These are phyloP conservation scores for Lepus townsendii DNA, from an alignment of 2,797 vertebrate species.

Conservation along the genomic window DNA sequence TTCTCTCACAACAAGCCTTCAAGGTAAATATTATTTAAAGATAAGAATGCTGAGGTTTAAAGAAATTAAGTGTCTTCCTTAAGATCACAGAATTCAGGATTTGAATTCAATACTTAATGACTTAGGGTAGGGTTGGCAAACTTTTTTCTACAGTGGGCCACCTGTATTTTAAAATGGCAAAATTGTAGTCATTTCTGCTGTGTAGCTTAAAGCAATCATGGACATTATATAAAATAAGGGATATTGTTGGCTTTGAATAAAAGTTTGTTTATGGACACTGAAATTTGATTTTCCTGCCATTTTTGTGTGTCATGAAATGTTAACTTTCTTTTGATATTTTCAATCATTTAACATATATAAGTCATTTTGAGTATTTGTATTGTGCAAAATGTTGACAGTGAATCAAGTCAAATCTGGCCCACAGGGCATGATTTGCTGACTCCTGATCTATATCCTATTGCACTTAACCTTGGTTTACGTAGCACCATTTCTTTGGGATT, in stretches of 20 bases:
- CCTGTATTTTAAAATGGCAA: not conserved
- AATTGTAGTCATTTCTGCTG: not conserved
- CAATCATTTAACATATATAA: not conserved
- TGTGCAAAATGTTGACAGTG: not conserved
- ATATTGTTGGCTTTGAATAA: not conserved
- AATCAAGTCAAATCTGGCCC: not conserved
- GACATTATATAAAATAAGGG: not conserved
- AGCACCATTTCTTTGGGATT: conserved; percentile 18
- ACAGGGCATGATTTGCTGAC: not conserved
- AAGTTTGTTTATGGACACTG: not conserved
- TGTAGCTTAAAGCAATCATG: not conserved
- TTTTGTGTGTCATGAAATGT: not conserved
- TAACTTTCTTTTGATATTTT: not conserved
- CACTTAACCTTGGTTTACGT: not conserved
- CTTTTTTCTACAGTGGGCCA: not conserved
- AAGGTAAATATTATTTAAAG: conserved; percentile 16
- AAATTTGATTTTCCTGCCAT: not conserved
- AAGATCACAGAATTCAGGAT: not conserved
- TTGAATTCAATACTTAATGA: conserved; percentile 13
- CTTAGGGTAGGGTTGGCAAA: not conserved
- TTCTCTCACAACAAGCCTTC: not conserved
- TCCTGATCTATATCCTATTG: not conserved
- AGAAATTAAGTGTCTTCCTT: not conserved
- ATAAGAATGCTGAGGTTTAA: not conserved
- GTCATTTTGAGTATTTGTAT: not conserved